A percentile compares a stretch with the other conserved stretches of the same genome.
phyloP scores from a whole-genome alignment of 2,888 invertebrate genomes.

The Silvanus unidentatus region DNA sequence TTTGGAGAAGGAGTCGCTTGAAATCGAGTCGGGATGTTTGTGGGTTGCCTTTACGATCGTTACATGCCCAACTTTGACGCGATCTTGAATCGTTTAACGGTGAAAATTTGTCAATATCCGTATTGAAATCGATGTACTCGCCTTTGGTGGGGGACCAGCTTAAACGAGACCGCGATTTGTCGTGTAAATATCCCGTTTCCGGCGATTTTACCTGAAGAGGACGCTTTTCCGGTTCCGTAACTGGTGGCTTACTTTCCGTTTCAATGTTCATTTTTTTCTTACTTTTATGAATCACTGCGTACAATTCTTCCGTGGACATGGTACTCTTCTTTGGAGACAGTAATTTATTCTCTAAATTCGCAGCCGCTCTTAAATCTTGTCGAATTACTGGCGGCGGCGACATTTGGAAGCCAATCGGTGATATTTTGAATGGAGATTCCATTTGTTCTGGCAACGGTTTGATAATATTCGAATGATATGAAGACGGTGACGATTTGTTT shows the following conservation, averaged over 20 bases:
- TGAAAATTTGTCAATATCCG: constrained; percentile 41
- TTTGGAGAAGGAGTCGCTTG: constrained; percentile 73
- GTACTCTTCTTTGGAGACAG: constrained; percentile 65
- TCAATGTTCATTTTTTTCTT: constrained; percentile 67
- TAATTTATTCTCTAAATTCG: constrained; percentile 50
- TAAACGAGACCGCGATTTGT: constrained; percentile 52
- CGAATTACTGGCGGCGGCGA: constrained; percentile 62
- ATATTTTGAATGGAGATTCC: constrained; percentile 53
- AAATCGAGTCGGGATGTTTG: constrained; percentile 80
- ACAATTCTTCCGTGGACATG: constrained; percentile 73
- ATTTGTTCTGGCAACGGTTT: not conserved
- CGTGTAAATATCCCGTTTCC: constrained; percentile 58
- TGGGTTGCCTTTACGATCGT: constrained; percentile 57
- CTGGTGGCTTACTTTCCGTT: constrained; percentile 45
- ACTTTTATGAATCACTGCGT: constrained; percentile 71
- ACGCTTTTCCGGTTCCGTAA: constrained; percentile 10
- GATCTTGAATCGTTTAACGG: constrained; percentile 40
- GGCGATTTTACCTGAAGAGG: constrained; percentile 44
- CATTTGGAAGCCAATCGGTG: constrained; percentile 63
- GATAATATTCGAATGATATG: constrained; percentile 4
- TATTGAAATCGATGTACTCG: constrained; percentile 39
- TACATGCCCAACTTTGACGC: constrained; percentile 52
- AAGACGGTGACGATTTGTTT: constrained; percentile 14
- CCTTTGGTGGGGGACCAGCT: constrained; percentile 58
- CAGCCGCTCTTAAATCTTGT: constrained; percentile 47